Evolutionary conservation across 2,113 vertebrate genomes (phyloP), one percentile per base, ranked within the genome.

Genomic region (Oryzias javanicus): DNA sequence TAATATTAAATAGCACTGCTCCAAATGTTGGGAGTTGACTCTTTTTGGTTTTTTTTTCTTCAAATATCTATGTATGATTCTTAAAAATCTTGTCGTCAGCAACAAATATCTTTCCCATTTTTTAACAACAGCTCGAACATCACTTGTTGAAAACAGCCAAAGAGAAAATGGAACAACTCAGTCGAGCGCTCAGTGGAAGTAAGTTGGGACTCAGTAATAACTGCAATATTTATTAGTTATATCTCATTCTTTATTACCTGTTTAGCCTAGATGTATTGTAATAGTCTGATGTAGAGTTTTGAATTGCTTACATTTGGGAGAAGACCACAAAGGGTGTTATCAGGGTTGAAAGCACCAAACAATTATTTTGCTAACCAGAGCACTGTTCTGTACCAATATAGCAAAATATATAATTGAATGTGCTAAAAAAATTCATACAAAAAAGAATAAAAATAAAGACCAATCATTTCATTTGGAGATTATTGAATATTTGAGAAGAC

Each of bases 81-180:
- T 53, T 20, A 17, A 53, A 24, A 62, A 8, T 7, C 40, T 59
- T 82, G 64, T 52, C 42, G 25, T 50, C 14, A 59, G 60, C 49
- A 57, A 42, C 68, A 41, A 68, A 70, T 35, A 10, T 29, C 45
- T 6, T 67, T 80, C 46, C 77, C 55, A 78, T 53, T 72, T 76
- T 22, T 46, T 67, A 44, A 16, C 58, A 62, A 54, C 60, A 99
- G 97, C 92, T 98, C 89, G 97, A 99, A 83, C 96, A 98, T 57
- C 97, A 95, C 74, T 93, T 99, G 88, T 91, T 98, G 56, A 98
- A 98, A 93, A 98, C 96, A 64, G 97, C 97, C 92, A 98, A 97
- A 95, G 97, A 98, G 90, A 99, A 99, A 90, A 99, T 99, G 97
- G 97, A 99, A 63, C 96, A 98, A 76, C 89, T 99, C 81, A 98